Evolutionary conservation across 2,797 vertebrate species (phyloP), one percentile per base, ranked within the genome.

Genomic region (Dipus sagitta): DNA sequence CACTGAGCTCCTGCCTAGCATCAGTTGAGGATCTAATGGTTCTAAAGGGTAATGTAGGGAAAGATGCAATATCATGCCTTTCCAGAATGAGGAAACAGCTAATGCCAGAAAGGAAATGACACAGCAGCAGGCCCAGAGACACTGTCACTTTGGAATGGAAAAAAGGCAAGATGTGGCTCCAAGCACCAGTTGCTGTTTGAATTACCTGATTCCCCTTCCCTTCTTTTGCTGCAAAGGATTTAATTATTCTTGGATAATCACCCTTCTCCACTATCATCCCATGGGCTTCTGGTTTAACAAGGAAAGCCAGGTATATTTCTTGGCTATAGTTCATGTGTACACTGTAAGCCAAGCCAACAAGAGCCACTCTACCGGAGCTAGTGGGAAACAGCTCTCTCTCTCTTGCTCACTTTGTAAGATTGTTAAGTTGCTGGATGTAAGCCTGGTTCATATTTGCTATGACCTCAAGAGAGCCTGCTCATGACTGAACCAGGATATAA

Each of bases 141-240:
- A 13, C 12, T 13, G 7, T 12, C 38, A 21, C 0, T 26, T 68
- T 54, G 11, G 38, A 28, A 18, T 2, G 3, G n/a, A 14, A 72
- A 28, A 52, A 4, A 0, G 26, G 32, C 7, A 1, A 2, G 58
- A 15, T 42, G 26, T 17, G 54, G 54, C 54, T 10, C 32, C 0
- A 2, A 21, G 10, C 5, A 20, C 4, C 3, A 0, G 17, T 14
- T 20, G 60, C 79, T 21, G 12, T 34, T 11, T 8, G 1, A 68
- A 20, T 52, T 12, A 6, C 38, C 52, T 9, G 8, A 28, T 1
- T 3, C 21, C 65, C 47, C 26, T 47, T 38, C 18, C 5, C 6
- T 71, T 42, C 71, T 84, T 62, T 87, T 28, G 60, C 47, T 52
- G 26, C 34, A 7, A 4, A 74, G 42, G 8, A 18, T 70, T 42